phyloP scores from a whole-genome alignment of 2,797 vertebrate species.

The Premnoplex brunnescens region DNA sequence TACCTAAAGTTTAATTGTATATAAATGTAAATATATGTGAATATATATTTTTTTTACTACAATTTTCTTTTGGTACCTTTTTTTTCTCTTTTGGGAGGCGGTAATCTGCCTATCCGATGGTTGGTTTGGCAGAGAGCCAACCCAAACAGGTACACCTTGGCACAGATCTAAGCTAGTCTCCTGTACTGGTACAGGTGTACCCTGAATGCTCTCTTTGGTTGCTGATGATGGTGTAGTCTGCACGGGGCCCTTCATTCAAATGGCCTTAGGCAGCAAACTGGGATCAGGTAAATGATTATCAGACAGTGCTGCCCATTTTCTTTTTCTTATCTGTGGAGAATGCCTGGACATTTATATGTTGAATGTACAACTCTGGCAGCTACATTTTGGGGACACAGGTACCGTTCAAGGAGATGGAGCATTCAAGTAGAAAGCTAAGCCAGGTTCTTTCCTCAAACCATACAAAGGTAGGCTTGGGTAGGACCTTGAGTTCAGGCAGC shows the following conservation, averaged over 20 bases:
- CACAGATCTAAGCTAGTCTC: not conserved
- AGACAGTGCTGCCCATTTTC: not conserved
- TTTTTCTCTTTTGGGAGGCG: too few species aligned
- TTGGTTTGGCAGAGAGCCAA: too few species aligned
- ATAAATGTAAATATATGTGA: too few species aligned
- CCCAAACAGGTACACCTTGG: not conserved
- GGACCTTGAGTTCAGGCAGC: not conserved
- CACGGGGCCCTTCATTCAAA: not conserved
- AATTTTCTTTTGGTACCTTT: too few species aligned
- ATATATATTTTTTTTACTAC: too few species aligned
- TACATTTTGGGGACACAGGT: not conserved
- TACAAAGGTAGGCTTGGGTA: not conserved
- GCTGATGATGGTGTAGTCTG: not conserved
- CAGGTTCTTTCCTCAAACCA: not conserved
- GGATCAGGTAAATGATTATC: not conserved
- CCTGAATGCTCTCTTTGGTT: not conserved
- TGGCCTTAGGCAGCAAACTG: not conserved
- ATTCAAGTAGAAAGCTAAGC: not conserved
- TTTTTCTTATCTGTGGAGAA: not conserved
- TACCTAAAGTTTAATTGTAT: too few species aligned
- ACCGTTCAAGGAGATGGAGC: not conserved
- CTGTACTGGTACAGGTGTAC: rapidly evolving
- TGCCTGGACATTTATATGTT: not conserved
- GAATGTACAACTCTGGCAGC: not conserved
- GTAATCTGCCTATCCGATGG: too few species aligned